Base-by-base conservation (phyloP, 2,888 invertebrate species). In the Dastarcus helophoroides region DNA sequence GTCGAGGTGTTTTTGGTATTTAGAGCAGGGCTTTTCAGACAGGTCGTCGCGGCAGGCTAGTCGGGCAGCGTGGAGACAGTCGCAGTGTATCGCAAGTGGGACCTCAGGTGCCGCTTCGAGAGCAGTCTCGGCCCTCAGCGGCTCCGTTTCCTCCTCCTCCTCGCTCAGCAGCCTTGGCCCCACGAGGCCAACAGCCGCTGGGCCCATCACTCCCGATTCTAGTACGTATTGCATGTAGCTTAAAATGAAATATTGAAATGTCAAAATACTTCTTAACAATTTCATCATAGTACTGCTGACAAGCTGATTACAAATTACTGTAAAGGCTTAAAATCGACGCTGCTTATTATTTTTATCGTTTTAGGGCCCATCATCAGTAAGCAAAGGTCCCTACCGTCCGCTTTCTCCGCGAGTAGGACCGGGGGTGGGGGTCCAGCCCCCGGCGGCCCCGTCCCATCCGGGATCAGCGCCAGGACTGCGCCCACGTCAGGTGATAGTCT, bases 31-130 rank as follows among this genome's bases (percentile, higher is more conserved):
- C 51, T 61, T 79, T 80, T 78, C 79, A 80, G 79, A 80, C 79
- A 80, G 79, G 79, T 79, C 79, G 79, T 71, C 79, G 79, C 79
- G 79, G 77, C 78, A 79, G 78, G 73, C 77, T 76, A 78, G 76
- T 69, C 76, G 79, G 73, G 76, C 78, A 72, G 79, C 79, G 78
- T 80, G 79, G 79, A 79, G 78, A 73, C 79, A 80, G 73, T 79
- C 79, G 68, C 79, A 79, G 69, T 79, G 79, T 71, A 76, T 80
- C 71, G 74, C 78, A 68, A 78, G 78, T 64, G 78, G 79, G 58
- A 51, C 54, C 65, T 58, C 62, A 63, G 48, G 50, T 37, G 32
- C 39, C 33, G 36, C 40, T 32, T 33, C 48, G 38, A 63, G 76
- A 76, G 76, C 77, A 74, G 73, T 76, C 68, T 80, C 79, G 70